Base-by-base conservation (phyloP, 2,888 invertebrate genomes). In the Tetragonula carbonaria region DNA sequence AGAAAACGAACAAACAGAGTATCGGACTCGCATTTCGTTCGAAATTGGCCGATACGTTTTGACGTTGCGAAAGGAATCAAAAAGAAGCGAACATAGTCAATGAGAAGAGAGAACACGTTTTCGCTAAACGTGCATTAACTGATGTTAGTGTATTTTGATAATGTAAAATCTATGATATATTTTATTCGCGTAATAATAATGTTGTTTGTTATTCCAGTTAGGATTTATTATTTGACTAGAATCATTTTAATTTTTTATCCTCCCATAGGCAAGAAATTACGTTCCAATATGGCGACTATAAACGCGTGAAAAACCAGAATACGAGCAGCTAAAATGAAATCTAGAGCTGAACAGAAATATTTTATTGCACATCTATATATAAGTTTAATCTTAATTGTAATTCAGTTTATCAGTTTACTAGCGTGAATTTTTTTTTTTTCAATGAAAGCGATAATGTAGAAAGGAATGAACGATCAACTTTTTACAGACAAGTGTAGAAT, bases 11-110 rank as follows among this genome's bases (percentile, higher is more conserved):
- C 16, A 28, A 70, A 21, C 21, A 38, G 72, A 38, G 63, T 59
- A 73, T 82, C 57, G 62, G 71, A 59, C 68, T 74, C 70, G 78
- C 75, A 55, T 75, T 78, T 79, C 76, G 80, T 57, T 79, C 70
- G 57, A 79, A 84, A 84, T 78, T 59, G 65, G 16, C 55, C 78
- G 85, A 78, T 65, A 75, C 85, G 78, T 70, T 72, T 63, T 77
- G 74, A 80, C 74, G 70, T 78, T 77, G 62, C 73, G 33, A 73
- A 79, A 80, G 72, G 75, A 75, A 78, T 66, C 33, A 53, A 45
- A 59, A 14, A 63, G 63, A 33, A 53, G 65, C 28, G 59, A 62
- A 45, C 33, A n/a, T 28, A 33, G 67, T 72, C 81, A 79, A 77
- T 76, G 72, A 77, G 72, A 78, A 63, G 28, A 71, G 3, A 38